Base-by-base conservation (phyloP, 2,113 vertebrate species). In the Chamaea fasciata region DNA sequence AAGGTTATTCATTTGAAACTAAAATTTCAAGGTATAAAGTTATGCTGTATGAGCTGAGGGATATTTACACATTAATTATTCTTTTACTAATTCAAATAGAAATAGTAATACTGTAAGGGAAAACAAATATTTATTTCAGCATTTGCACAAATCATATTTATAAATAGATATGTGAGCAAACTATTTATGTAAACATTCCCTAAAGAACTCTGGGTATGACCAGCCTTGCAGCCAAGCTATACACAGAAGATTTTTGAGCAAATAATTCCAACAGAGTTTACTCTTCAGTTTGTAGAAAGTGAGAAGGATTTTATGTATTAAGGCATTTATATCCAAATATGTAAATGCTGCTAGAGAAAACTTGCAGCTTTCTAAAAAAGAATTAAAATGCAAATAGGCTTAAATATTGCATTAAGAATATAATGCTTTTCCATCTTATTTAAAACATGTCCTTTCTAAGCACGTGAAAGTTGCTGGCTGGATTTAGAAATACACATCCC, bases 51-150 rank as follows among this genome's bases (percentile, higher is more conserved):
- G 95, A 90, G 96, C 96, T 94, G 81, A 96, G 94, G 83, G 57
- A 91, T 96, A 97, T 92, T 78, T 96, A 88, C 30, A 39, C 73
- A 95, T 88, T 86, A 96, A 95, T 95, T 95, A 84, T 82, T 94
- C 80, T 83, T 91, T 74, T 39, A 92, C 75, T 90, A 96, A 96
- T 83, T 84, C 53, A 79, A 90, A 95, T 15, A 91, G 65, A 96
- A 96, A 89, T 78, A 69, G 63, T 28, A 70, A 44, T 53, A 84
- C 68, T 69, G 24, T 15, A 87, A 70, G 20, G 47, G 65, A 52
- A 86, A 87, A 35, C 31, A 89, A 96, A 86, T 92, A 87, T 86
- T 90, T 62, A 50, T 78, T 78, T 87, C 19, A 44, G 37, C 11
- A 83, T 71, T 90, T 94, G n/a, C 41, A 53, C 19, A 96, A 90